Conservation (phyloP, 2,113 vertebrate genomes). For the Pteropus alecto region DNA sequence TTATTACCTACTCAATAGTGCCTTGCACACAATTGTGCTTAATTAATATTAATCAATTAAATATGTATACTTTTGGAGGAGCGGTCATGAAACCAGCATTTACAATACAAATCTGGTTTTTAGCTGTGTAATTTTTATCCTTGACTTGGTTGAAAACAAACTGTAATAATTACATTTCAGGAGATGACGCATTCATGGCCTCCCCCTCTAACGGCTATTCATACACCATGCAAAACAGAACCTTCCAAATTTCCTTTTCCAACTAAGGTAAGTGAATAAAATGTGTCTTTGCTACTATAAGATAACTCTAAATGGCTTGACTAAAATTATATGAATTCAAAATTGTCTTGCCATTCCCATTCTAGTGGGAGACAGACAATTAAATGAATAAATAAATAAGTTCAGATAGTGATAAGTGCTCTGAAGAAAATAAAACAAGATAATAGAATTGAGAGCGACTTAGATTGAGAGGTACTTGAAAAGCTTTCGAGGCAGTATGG, state of each 20-base stretch:
- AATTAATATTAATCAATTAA: conserved; percentile 46
- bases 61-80: conserved; percentile 48
- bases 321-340: conserved; percentile 27
- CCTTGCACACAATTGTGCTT: conserved; percentile 46
- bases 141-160: conserved; percentile 74
- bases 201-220: conserved; percentile 97
- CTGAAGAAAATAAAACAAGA: conserved; percentile 28
- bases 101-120: conserved; percentile 70
- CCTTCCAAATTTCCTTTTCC: conserved; percentile 99
- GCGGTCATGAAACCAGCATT: conserved; percentile 65
- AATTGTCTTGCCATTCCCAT: conserved; percentile 45
- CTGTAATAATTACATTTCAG: conserved; percentile 84
- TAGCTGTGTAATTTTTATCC: conserved; percentile 69
- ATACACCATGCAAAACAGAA: conserved; percentile 99
- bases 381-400: conserved; percentile 26
- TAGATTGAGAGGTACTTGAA: conserved; percentile 34
- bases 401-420: conserved; percentile 17
- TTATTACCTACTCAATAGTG: not conserved
- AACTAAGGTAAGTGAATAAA: conserved; percentile 91
- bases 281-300: conserved; percentile 67
- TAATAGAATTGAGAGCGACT: not conserved
- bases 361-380: conserved; percentile 18
- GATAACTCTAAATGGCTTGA: conserved; percentile 45
- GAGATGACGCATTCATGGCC: conserved; percentile 99
- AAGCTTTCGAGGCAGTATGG: conserved; percentile 2